Percentiles rank a stretch among this genome's conserved stretches.
Evolutionary conservation across 2,888 invertebrate species (phyloP).

Genomic region (Dryocosmus kuriphilus): DNA sequence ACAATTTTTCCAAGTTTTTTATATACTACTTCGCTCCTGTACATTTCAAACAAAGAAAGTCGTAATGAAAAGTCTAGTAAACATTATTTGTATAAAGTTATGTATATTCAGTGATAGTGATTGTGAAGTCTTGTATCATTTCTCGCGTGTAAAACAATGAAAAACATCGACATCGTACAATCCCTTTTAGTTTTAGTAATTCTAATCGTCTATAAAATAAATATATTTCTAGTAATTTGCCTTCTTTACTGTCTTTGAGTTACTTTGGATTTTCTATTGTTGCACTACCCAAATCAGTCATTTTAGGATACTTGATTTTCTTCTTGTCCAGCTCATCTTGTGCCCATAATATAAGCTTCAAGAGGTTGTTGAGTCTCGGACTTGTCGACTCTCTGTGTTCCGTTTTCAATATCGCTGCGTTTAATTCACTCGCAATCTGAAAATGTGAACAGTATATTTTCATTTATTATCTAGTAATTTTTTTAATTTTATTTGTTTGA

Average conservation of each 20-base stretch:
- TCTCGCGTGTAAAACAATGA: constrained; percentile 25
- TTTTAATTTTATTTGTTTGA: too few species aligned
- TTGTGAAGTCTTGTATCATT: neutral
- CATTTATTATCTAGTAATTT: neutral
- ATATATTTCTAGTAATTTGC: constrained; percentile 25
- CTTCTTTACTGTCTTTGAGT: constrained; percentile 46
- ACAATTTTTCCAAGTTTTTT: constrained; percentile 18
- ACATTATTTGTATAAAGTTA: constrained; percentile 29
- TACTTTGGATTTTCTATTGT: constrained; percentile 88
- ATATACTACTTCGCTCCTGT: constrained; percentile 1
- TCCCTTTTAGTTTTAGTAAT: constrained; percentile 1
- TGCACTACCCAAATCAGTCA: constrained; percentile 94
- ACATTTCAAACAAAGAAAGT: constrained; percentile 13
- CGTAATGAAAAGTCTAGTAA: constrained; percentile 10
- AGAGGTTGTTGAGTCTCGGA: constrained; percentile 92
- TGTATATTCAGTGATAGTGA: constrained; percentile 1
- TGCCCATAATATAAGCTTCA: constrained; percentile 97
- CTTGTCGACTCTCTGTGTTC: constrained; percentile 95
- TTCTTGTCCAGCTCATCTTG: constrained; percentile 96
- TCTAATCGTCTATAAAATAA: constrained; percentile 30
- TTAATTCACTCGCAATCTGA: constrained; percentile 97
- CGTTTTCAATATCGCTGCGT: constrained; percentile 97
- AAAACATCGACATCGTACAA: constrained; percentile 24
- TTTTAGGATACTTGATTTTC: constrained; percentile 96
- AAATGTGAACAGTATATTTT: constrained; percentile 29